Percentiles rank a stretch among this genome's conserved stretches.
These are phyloP conservation scores for Epicauta chinensis DNA, from an alignment of 1,140 invertebrate species.

Conservation along the genomic window DNA sequence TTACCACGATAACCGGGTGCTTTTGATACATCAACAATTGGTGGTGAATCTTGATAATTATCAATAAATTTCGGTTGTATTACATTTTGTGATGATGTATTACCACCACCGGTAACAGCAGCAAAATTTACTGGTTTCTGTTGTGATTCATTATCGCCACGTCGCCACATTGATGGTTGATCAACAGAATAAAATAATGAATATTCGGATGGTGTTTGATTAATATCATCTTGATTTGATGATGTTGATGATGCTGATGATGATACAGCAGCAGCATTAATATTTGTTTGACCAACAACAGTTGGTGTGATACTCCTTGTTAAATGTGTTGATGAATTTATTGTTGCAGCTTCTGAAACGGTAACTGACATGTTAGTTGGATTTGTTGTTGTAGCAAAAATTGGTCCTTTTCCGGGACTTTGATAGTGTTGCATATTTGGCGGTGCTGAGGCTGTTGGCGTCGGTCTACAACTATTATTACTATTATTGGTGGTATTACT, in stretches of 20 bases:
- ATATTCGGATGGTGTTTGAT: constrained; percentile 56
- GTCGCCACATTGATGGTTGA: constrained; percentile 58
- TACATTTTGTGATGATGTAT: constrained; percentile 4
- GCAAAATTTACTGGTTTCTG: constrained; percentile 69
- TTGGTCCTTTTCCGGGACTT: constrained; percentile 40
- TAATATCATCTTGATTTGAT: constrained; percentile 9
- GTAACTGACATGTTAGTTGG: constrained; percentile 14
- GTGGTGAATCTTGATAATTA: constrained; percentile 46
- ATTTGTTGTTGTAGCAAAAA: constrained; percentile 15
- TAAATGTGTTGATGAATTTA: background rate
- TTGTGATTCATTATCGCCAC: constrained; percentile 51
- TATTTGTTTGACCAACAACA: background rate
- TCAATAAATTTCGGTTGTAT: constrained; percentile 50
- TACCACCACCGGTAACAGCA: constrained; percentile 59
- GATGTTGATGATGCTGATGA: background rate
- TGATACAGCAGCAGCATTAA: no score
- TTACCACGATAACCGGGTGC: constrained; percentile 73
- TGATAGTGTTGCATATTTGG: constrained; percentile 43
- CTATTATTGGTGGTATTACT: background rate
- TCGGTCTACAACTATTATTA: constrained; percentile 45
- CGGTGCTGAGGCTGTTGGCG: constrained; percentile 47
- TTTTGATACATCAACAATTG: constrained; percentile 68
- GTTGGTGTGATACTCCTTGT: constrained; percentile 7
- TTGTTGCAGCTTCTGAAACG: background rate
- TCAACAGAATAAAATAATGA: constrained; percentile 70